These are phyloP conservation scores for Umimayanthus kanabou DNA, from an alignment of 92 coral and sea anemone genomes.

Conservation along the genomic window DNA sequence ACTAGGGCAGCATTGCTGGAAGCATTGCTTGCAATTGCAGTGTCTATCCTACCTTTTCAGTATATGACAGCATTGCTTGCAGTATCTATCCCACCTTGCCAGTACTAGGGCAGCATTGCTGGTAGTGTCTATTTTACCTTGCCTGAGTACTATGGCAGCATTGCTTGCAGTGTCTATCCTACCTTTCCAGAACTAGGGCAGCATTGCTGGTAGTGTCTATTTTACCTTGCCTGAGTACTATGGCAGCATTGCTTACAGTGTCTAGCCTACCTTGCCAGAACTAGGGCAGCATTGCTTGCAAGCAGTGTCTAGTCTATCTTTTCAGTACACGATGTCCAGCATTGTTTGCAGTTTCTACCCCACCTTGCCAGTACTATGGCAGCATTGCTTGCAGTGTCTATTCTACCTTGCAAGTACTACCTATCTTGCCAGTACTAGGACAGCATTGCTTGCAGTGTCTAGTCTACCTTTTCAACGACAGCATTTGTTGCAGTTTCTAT, in stretches of 20 bases:
- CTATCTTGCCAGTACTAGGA: too few relatives aligned
- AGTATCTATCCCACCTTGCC: background rate
- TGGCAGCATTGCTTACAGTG: background rate
- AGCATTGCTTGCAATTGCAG: too few relatives aligned
- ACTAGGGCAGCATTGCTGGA: too few relatives aligned
- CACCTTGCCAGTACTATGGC: background rate
- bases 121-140: background rate
- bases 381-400: background rate
- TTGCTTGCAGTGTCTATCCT: background rate
- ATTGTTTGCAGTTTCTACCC: background rate
- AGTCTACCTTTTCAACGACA: too few relatives aligned
- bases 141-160: background rate
- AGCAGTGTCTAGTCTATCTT: background rate
- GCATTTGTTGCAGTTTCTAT: too few relatives aligned
- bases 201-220: background rate
- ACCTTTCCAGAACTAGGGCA: background rate
- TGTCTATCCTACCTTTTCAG: background rate
- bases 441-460: too few relatives aligned
- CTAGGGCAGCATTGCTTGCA: conserved; percentile 52
- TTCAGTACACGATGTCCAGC: background rate
- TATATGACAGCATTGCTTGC: background rate
- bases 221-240: background rate
- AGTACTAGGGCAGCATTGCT: background rate
- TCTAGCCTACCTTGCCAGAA: too few relatives aligned
- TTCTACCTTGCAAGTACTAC: background rate